Base-by-base conservation (phyloP, 2,113 vertebrate species). In the Mungos mungo region DNA sequence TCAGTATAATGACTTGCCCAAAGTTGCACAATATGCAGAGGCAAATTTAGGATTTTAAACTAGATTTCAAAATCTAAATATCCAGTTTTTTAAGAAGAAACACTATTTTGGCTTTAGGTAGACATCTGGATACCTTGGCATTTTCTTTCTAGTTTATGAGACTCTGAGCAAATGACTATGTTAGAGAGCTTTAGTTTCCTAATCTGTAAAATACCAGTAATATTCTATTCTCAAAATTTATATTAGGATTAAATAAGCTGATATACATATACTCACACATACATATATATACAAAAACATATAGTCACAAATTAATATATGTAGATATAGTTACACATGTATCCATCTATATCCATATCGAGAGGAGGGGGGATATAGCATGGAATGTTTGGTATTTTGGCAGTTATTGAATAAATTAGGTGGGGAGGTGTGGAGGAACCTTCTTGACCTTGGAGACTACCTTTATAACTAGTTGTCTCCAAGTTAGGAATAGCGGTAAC, bases 81-180 rank as follows among this genome's bases (percentile, higher is more conserved):
- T 38, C 35, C 18, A 95, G n/a, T 82, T 54, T 85, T n/a, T 87
- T 95, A 79, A 16, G 77, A 54, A 27, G 94, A 89, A 38, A 92
- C 38, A 31, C 16, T 82, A 13, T 65, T 95, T 77, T 83, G 35
- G 50, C 41, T 60, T 71, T 80, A 94, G 71, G 27, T 16, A 50
- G 15, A 79, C 15, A 87, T 71, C 65, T 27, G 38, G 27, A 68
- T 63, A 66, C 18, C 47, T 50, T 10, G 86, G 14, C 23, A 68
- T 33, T 74, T 93, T 80, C 45, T n/a, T 83, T 52, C 2, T 19
- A 83, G 52, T 1, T 88, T 84, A 84, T 72, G 57, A 90, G 15
- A 95, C 83, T 65, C 21, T 88, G 2, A 96, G 82, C n/a, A 83
- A 80, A 92, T 74, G 12, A 79, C 31, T 65, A 41, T 27, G 8